Conservation (phyloP, 1,140 invertebrate species). For the Scylla paramamosain region DNA sequence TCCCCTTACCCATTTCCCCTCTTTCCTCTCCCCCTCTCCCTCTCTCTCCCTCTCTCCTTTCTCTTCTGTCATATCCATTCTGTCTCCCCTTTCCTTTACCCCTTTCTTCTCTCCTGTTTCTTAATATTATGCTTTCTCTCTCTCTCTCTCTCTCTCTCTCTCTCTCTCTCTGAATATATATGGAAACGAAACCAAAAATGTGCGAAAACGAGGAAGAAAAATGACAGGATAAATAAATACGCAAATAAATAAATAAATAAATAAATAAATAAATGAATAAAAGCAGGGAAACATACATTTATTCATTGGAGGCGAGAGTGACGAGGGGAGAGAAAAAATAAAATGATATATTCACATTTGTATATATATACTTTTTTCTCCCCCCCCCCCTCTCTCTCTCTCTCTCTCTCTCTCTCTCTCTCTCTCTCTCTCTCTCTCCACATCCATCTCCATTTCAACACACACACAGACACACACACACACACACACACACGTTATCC, state of each 20-base stretch:
- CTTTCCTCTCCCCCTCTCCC: neutral
- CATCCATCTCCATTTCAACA: neutral
- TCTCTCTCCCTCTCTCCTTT: neutral
- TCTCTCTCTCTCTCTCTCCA: neutral
- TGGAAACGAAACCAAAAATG: too few relatives aligned
- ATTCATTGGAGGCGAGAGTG: too few relatives aligned
- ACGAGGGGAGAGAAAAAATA: neutral
- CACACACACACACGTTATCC: neutral
- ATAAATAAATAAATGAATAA: too few relatives aligned
- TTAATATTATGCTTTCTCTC: neutral
- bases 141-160: slow-evolving; percentile 8
- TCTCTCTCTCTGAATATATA: neutral
- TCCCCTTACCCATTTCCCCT: neutral
- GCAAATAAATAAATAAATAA: too few relatives aligned
- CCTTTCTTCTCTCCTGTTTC: neutral
- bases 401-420: too few relatives aligned
- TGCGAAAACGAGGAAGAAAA: too few relatives aligned
- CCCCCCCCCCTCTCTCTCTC: neutral
- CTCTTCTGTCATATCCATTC: neutral
- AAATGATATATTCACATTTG: neutral
- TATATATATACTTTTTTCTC: too few relatives aligned
- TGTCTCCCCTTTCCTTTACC: neutral
- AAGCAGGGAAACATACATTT: too few relatives aligned
- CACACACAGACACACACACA: neutral
- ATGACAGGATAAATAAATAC: too few relatives aligned